Evolutionary conservation across 2,888 invertebrate species (phyloP), one percentile per base, ranked within the genome.

Genomic region (Pinctada fucata): DNA sequence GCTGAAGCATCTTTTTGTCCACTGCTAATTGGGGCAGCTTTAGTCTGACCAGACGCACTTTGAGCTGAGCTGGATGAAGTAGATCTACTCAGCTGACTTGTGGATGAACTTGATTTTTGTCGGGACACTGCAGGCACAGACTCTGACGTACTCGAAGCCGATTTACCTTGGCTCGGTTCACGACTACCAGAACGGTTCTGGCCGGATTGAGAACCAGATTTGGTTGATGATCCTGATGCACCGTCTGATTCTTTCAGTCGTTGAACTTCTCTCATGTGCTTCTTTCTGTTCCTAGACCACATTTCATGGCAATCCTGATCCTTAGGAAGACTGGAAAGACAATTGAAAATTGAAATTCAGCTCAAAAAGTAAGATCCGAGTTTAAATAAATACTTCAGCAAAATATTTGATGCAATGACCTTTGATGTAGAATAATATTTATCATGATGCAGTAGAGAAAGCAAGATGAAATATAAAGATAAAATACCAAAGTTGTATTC

Each of bases 251-350:
- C 72, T 16, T 72, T 74, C 52, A 77, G 71, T 50, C 82, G 82
- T 81, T 79, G 76, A 10, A 83, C 82, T 79, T 88, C 88, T 78
- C 88, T 84, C 79, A 90, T 81, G 76, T 84, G 84, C 82, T 91
- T 92, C 87, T 97, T 95, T n/a, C 97, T 95, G 92, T 97, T 97
- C 93, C 99, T 99, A 89, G 97, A 97, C 99, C 99, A 99, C 91
- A 99, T 94, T 93, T 99, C 99, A 94, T 99, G 99, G 92, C 99
- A 99, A 93, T 99, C 99, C 93, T 99, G 99, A 96, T 97, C 97
- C 51, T 96, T 97, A 0, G 99, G 99, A 84, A 99, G 93, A 92
- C 93, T 93, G 83, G 13, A 58, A 58, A 58, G 6, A 58, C 8
- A 58, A 6, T 10, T 13, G 6, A 6, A 68, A 65, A 66, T 45